Conservation (phyloP, 2,113 vertebrate genomes). For the Mobula hypostoma region DNA sequence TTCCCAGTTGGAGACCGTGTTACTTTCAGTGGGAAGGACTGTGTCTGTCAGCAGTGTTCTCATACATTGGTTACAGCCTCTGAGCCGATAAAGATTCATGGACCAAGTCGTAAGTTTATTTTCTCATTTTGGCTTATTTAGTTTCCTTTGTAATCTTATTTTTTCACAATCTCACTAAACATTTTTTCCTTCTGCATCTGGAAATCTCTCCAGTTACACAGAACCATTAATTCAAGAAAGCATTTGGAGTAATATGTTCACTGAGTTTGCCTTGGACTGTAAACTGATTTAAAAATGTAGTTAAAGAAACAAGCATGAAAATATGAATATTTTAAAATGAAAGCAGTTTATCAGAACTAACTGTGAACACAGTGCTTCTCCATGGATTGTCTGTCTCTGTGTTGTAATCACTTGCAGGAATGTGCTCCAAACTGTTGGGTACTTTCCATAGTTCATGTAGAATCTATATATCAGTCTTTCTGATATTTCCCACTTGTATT, state of each 20-base stretch:
- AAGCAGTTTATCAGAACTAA: not conserved
- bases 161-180: not conserved
- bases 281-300: not conserved
- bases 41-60: constrained; percentile 92
- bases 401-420: not conserved
- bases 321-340: not conserved
- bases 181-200: not conserved
- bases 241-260: too few species aligned
- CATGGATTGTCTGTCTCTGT: not conserved
- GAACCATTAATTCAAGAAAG: not conserved
- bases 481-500: not conserved
- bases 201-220: not conserved
- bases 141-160: not conserved
- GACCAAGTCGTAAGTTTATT: constrained; percentile 83
- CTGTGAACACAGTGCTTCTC: not conserved
- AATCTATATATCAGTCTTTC: not conserved
- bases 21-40: constrained; percentile 94
- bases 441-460: not conserved
- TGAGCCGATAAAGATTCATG: constrained; percentile 93
- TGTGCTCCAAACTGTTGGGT: not conserved
- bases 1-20: constrained; percentile 97
- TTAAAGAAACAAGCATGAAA: not conserved
- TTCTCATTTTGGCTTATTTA: not conserved
- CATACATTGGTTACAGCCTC: constrained; percentile 73
- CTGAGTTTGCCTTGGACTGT: not conserved